These are phyloP conservation scores for Hemitrygon akajei DNA, from an alignment of 2,797 vertebrate genomes.

Conservation along the genomic window DNA sequence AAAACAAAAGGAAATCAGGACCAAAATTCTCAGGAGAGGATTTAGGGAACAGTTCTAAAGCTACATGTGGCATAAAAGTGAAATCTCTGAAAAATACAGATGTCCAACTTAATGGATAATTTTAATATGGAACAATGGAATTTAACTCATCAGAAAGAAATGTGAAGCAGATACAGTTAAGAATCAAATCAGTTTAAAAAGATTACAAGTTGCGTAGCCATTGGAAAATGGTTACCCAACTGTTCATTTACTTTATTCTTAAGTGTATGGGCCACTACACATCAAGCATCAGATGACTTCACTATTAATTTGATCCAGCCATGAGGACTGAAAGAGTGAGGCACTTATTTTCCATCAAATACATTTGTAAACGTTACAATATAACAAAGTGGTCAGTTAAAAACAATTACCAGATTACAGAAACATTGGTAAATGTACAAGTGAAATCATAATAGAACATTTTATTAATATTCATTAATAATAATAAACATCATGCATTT, in stretches of 20 bases:
- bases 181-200: not conserved
- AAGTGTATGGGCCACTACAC: not conserved
- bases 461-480: constrained; percentile 58
- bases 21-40: not conserved
- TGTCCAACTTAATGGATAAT: not conserved
- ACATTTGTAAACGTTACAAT: constrained; percentile 31
- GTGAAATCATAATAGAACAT: constrained; percentile 29
- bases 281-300: not conserved
- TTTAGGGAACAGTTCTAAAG: not conserved
- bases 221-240: not conserved
- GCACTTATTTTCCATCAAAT: constrained; percentile 38
- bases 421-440: not conserved
- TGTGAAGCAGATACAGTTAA: not conserved
- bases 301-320: not conserved
- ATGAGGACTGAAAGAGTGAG: not conserved
- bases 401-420: constrained; percentile 17
- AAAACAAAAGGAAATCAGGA: not conserved
- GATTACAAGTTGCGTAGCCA: too few species aligned
- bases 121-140: not conserved
- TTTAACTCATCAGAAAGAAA: not conserved
- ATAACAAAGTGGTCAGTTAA: constrained; percentile 38
- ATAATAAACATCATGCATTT: constrained; percentile 57
- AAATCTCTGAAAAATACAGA: not conserved
- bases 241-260: not conserved
- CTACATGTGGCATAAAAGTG: not conserved